Evolutionary conservation across 2,113 vertebrate genomes (phyloP), one percentile per base, ranked within the genome.

Genomic region (Aptenodytes forsteri): DNA sequence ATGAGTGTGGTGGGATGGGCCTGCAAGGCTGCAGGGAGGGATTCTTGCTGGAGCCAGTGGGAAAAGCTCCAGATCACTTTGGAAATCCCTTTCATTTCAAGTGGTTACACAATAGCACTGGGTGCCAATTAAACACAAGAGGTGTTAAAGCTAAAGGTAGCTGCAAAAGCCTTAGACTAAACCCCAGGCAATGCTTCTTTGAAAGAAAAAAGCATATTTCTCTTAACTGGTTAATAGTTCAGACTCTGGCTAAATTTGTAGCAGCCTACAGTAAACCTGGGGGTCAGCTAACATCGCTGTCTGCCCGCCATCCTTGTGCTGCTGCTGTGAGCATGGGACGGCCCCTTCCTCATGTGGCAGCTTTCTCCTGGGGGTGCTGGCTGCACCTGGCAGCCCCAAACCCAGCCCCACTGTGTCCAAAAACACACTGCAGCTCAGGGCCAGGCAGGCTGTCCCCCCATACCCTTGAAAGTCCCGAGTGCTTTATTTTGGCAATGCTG

Each of bases 1-100:
- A 5, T 9, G 9, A 42, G 11, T 0, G 2, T 0, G 0, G 29
- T 11, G 23, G 17, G 46, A 44, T 0, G 2, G 73, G 27, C 40
- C 30, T 54, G 50, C 2, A 23, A 56, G 46, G 50, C 54, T 84
- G n/a, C 34, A 40, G 15, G 25, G 55, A 66, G 11, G 20, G 44
- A 77, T 72, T 81, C 58, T 38, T 26, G 26, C 34, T 7, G 9
- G 46, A 75, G 12, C 11, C 0, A 0, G 8, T 58, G 59, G 42
- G 69, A 73, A 72, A 91, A 87, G 56, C 44, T 94, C 65, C 52
- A 61, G 49, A 62, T 49, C 29, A 65, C 54, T 82, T 86, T 80
- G 87, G 89, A 93, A 93, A 88, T 47, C 61, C 47, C 47, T 64
- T 52, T 83, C n/a, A 12, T 79, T 95, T 92, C 47, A 67, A 83